Evolutionary conservation across 2,797 vertebrate genomes (phyloP).

Genomic region (Sebastes flavidus): DNA sequence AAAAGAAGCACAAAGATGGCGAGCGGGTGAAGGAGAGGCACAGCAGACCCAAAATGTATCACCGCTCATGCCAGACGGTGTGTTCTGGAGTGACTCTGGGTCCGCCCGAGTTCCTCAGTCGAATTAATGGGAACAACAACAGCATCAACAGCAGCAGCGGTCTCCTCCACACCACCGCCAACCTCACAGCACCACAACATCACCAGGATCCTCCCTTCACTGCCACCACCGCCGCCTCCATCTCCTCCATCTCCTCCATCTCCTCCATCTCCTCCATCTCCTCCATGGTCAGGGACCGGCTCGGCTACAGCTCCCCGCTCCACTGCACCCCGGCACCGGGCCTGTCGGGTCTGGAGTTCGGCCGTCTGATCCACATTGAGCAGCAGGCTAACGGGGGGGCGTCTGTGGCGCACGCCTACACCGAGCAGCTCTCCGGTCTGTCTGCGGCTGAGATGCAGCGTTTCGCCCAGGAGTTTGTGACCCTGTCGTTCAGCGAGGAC

Average conservation of each 20-base stretch:
- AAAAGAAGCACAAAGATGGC: slow-evolving; percentile 99
- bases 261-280: slow-evolving; percentile 33
- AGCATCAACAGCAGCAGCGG: slow-evolving; percentile 48
- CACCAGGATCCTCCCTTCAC: slow-evolving; percentile 41
- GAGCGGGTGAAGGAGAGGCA: slow-evolving; percentile 93
- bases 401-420: slow-evolving; percentile 94
- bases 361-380: slow-evolving; percentile 93
- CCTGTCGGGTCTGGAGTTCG: slow-evolving; percentile 90
- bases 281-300: slow-evolving; percentile 64
- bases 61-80: slow-evolving; percentile 95
- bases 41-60: slow-evolving; percentile 92
- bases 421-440: slow-evolving; percentile 89
- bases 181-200: not conserved
- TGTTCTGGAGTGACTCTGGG: slow-evolving; percentile 87
- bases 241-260: slow-evolving; percentile 49
- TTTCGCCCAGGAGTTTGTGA: slow-evolving; percentile 94
- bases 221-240: slow-evolving; percentile 27
- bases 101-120: slow-evolving; percentile 71
- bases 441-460: slow-evolving; percentile 90
- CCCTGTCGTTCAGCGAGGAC: slow-evolving; percentile 93
- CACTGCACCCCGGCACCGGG: slow-evolving; percentile 70
- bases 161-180: slow-evolving; percentile 73
- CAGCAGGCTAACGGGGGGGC: slow-evolving; percentile 98
- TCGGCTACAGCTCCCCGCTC: slow-evolving; percentile 68
- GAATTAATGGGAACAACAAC: slow-evolving; percentile 71